Base-by-base conservation (phyloP, 23 tunicate species). In the Halocynthia aurantium region DNA sequence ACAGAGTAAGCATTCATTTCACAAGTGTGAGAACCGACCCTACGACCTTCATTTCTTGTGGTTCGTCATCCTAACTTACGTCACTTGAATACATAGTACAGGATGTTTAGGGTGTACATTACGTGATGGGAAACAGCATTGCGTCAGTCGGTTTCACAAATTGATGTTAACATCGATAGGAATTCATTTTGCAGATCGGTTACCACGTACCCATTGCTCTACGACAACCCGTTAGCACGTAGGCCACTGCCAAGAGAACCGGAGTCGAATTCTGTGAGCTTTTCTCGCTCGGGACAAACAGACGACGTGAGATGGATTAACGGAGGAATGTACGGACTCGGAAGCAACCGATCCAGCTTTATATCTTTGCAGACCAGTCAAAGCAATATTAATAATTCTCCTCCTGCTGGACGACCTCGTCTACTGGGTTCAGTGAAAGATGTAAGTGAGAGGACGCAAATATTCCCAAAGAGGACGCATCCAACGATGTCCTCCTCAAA, bases 181-280 rank as follows among this genome's bases (percentile, higher is more conserved):
- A 31, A 31, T 58, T 58, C 4, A 58, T 58, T 65, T 81, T 75
- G 12, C 78, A 88, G 95, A 65, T 82, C 87, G 8, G 51, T 70
- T 10, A 79, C 75, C 78, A 73, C 72, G 20, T 83, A 84, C 64
- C 87, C 96, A 8, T 62, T 84, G 51, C 75, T 89, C 18, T 89
- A 83, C 55, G 88, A 84, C 75, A 83, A 89, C 67, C 96, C 85
- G 8, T 72, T 89, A 15, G 88, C 88, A 44, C 50, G 82, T n/a
- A 62, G 96, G 18, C 96, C 96, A 6, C 55, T 89, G 55, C 96
- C 96, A 15, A 69, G 74, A 52, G 85, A 82, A 22, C 96, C 96
- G 19, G 22, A 15, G 50, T 19, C 40, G 11, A 6, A 22, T 15
- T 7, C 49, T 49, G 19, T 31, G 13, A 60, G 73, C 52, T 13